Conservation (phyloP, 2,888 invertebrate genomes). For the Baccha elongata region DNA sequence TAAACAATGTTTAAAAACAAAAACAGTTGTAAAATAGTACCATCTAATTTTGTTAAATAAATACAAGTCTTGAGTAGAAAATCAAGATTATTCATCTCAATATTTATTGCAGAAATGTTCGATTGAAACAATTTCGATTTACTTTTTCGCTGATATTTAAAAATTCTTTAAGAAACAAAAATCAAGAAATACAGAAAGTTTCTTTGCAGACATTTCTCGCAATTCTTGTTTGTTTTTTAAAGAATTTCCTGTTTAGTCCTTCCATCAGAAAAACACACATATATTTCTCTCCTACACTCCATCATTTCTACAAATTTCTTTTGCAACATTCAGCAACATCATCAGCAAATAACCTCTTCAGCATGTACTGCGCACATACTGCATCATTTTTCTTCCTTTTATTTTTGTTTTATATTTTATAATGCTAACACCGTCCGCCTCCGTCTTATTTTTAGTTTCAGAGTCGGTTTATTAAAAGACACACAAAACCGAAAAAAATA, state of each 20-base stretch:
- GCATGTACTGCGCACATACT: slow-evolving; percentile 21
- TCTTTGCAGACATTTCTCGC: no score
- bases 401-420: slow-evolving; percentile 5
- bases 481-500: slow-evolving; percentile 32
- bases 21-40: no score
- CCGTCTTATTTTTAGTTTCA: slow-evolving; percentile 38
- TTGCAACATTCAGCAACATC: slow-evolving; percentile 9
- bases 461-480: slow-evolving; percentile 56
- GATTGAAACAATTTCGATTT: no score
- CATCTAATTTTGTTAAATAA: no score
- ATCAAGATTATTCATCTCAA: no score
- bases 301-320: slow-evolving; percentile 15
- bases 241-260: not conserved
- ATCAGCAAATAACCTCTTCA: slow-evolving; percentile 23
- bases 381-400: slow-evolving; percentile 10
- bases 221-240: no score
- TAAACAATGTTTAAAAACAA: no score
- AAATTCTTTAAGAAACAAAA: no score
- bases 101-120: no score
- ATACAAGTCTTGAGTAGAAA: no score
- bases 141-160: no score
- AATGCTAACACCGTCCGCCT: not conserved
- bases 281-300: slow-evolving; percentile 11
- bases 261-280: slow-evolving; percentile 3
- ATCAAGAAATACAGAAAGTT: no score